Conservation (phyloP, 1,140 invertebrate species). For the Sesamia nonagrioides region DNA sequence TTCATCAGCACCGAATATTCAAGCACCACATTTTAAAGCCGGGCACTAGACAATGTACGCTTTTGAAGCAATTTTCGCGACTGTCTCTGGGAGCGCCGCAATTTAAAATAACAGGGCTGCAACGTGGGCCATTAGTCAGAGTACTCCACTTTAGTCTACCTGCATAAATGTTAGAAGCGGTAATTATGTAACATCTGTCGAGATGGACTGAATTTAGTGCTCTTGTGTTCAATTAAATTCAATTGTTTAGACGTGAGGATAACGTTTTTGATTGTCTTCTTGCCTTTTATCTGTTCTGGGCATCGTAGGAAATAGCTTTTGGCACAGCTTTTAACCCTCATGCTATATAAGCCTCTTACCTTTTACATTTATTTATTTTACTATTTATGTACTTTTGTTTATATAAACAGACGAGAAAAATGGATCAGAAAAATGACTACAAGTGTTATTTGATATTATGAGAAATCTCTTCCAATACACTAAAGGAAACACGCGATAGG, state of each 20-base stretch:
- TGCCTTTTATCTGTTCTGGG: neutral
- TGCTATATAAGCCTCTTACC: too few species aligned
- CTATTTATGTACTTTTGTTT: too few species aligned
- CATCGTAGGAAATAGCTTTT: too few species aligned
- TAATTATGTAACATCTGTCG: conserved; percentile 43
- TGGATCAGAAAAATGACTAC: too few species aligned
- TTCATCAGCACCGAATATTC: conserved; percentile 19
- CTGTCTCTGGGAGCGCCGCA: conserved; percentile 22
- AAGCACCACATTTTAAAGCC: conserved; percentile 37
- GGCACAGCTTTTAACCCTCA: too few species aligned
- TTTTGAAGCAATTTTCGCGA: conserved; percentile 46
- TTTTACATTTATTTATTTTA: too few species aligned
- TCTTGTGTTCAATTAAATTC: neutral
- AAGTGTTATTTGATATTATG: too few species aligned
- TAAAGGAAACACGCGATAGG: too few species aligned
- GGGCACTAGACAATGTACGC: neutral
- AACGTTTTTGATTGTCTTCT: conserved; percentile 10
- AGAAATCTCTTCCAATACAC: too few species aligned
- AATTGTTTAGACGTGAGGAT: neutral
- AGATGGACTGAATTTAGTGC: conserved; percentile 11
- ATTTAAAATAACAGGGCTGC: conserved; percentile 50
- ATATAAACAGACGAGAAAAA: too few species aligned
- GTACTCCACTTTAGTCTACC: conserved; percentile 27
- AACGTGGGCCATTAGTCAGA: conserved; percentile 45
- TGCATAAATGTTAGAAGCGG: conserved; percentile 44